Base-by-base conservation (phyloP, 1,140 invertebrate species). In the Galleria mellonella region DNA sequence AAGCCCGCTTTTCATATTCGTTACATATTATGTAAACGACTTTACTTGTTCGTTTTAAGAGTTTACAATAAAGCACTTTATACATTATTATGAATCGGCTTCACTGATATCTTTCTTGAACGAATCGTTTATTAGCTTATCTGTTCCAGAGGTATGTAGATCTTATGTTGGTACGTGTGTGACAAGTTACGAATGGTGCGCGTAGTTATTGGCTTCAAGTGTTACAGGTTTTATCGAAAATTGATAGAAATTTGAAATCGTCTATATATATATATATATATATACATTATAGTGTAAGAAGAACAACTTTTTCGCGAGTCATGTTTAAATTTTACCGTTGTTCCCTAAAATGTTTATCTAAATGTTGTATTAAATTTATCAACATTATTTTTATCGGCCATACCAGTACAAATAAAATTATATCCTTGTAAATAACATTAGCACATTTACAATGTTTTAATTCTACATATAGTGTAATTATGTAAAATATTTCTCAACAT, bases 391-490 rank as follows among this genome's bases (percentile, higher is more conserved):
- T 67, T 77, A 84, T 84, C 52, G 76, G 76, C 71, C 72, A 69
- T 78, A 77, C 73, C 71, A 84, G 76, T 83, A 79, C 73, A 79
- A 78, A 76, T 63, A 29, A 62, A 59, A 68, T 60, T 64, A 64
- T 73, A 72, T 69, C 58, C 49, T 71, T 84, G 76, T 84, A 79
- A 74, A 82, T 79, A 79, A 71, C 57, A 71, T 55, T 68, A 69
- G 60, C 57, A 73, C 53, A 61, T 68, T 54, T 66, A 69, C 72
- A 77, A 67, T 79, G 69, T 70, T 56, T 72, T 65, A 29, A 74
- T 55, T 71, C 74, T 81, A 81, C 72, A 76, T 76, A 73, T 72
- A 72, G 62, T 81, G 72, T 79, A 82, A 76, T 79, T 77, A 78
- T 81, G 77, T 82, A 83, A 77, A 72, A 74, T 78, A 82, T 72